phyloP scores from a whole-genome alignment of 2,113 vertebrate species.

The Indicator maculatus region DNA sequence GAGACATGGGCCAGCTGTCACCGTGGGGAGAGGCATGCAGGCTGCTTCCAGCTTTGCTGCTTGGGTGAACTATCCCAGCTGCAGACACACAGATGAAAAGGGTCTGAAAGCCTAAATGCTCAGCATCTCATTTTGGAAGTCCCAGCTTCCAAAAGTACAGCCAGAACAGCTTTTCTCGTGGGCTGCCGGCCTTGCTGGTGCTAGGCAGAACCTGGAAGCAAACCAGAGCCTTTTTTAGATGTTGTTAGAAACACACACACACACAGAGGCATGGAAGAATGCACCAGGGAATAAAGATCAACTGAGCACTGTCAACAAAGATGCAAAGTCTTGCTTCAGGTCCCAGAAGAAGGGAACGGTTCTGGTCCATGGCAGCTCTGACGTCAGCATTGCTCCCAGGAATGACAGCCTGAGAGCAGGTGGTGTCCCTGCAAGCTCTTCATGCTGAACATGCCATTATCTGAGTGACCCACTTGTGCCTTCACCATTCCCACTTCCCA shows the following conservation, averaged over 20 bases:
- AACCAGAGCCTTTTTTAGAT: conserved; percentile 43
- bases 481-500: neutral
- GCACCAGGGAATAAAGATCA: conserved; percentile 29
- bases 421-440: neutral
- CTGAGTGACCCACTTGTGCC: neutral
- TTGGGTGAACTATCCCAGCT: neutral
- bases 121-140: conserved; percentile 33
- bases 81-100: neutral
- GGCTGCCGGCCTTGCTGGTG: conserved; percentile 61
- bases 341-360: neutral
- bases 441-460: neutral
- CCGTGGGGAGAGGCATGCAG: neutral
- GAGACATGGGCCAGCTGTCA: conserved; percentile 10
- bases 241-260: neutral
- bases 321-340: neutral
- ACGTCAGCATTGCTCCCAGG: neutral
- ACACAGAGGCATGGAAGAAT: neutral
- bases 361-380: neutral
- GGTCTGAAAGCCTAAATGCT: neutral
- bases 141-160: conserved; percentile 62
- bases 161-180: conserved; percentile 61
- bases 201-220: conserved; percentile 62
- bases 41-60: neutral
- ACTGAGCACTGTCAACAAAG: neutral
- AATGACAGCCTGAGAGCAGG: neutral